Evolutionary conservation across 1,140 invertebrate species (phyloP).

Genomic region (Drosophila albomicans): DNA sequence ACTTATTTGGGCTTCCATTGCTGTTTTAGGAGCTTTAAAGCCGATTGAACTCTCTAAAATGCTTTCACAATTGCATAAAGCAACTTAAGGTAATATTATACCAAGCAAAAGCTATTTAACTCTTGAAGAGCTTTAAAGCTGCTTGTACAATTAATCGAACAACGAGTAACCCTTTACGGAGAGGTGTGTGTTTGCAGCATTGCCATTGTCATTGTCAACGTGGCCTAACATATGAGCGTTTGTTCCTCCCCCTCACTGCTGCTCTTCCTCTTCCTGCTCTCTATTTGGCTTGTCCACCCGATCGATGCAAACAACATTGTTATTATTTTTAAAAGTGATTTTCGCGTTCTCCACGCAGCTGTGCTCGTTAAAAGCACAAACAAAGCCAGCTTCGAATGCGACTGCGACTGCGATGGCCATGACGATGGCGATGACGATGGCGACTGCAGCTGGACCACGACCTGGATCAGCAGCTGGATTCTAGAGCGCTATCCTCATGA

Average conservation of each 20-base stretch:
- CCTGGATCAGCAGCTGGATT: conserved; percentile 40
- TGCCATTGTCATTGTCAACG: conserved; percentile 4
- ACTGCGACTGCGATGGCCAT: not conserved
- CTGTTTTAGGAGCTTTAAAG: no score
- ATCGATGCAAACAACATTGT: conserved; percentile 55
- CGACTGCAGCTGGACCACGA: conserved; percentile 6
- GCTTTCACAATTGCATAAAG: no score
- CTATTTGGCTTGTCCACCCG: not conserved
- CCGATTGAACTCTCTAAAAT: no score
- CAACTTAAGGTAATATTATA: no score
- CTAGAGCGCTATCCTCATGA: not conserved
- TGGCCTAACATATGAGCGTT: not conserved
- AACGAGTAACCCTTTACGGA: no score
- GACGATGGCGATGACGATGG: no score
- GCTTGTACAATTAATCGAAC: no score
- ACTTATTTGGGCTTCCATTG: no score
- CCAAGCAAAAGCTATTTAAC: no score
- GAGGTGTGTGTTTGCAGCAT: not conserved
- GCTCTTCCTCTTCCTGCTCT: not conserved
- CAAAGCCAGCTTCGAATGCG: conserved; percentile 28
- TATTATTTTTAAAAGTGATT: conserved; percentile 82
- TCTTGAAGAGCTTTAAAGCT: no score
- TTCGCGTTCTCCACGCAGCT: conserved; percentile 71
- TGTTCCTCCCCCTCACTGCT: not conserved
- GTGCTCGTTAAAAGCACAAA: conserved; percentile 79